Evolutionary conservation across 2,113 vertebrate genomes (phyloP), one percentile per base, ranked within the genome.

Genomic region (Sakesphorus luctuosus): DNA sequence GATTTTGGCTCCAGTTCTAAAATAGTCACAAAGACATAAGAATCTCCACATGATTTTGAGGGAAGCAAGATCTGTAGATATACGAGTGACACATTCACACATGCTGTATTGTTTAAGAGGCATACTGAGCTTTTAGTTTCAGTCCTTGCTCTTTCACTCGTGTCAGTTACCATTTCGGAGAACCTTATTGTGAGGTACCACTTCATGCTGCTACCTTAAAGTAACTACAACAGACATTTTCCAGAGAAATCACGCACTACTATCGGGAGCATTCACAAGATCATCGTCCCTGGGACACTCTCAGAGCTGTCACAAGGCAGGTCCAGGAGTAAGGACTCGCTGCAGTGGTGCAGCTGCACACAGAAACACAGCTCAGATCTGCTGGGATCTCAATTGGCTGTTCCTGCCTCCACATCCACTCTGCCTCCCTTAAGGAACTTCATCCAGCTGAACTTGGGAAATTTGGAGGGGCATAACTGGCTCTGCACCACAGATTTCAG

Each of bases 1-100:
- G 52, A 78, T 75, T 93, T 87, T 96, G 95, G 95, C 93, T 15
- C 38, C 1, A 1, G 68, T 89, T 97, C 93, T 90, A 87, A 92
- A 96, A 94, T 75, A 62, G 52, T 92, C 72, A 92, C 52, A 97
- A 93, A 95, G 83, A 61, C 86, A 17, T 84, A 96, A 95, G 77
- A 94, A 84, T 81, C 80, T 90, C 83, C 83, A 90, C 83, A 77
- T 56, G 93, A 93, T 94, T 96, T 84, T 78, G 80, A 74, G 80
- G 56, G 86, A 95, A 89, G 65, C 59, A 55, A 84, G 89, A 71
- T 74, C 87, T 78, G 86, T 71, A 90, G 29, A 78, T 95, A 61
- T 8, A 89, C 0, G 7, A 89, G 29, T 56, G 80, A 92, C 89
- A 96, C 86, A 81, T 47, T 63, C 56, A 68, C 5, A 25, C 95